Evolutionary conservation across 2,888 invertebrate genomes (phyloP).

Genomic region (Melipona beecheii): DNA sequence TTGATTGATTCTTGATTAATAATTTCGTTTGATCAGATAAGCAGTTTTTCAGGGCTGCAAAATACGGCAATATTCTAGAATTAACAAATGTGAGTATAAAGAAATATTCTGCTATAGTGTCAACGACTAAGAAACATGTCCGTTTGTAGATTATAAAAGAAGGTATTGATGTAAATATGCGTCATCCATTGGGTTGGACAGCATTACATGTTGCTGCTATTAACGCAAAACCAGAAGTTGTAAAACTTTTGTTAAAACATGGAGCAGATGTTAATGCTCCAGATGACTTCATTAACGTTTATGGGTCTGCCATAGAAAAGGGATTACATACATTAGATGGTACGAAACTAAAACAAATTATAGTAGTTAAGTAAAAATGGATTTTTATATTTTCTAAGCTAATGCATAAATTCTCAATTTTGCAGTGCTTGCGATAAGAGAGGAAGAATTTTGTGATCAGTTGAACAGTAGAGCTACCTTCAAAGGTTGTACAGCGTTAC

Average conservation of each 20-base stretch:
- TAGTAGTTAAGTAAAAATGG: not conserved
- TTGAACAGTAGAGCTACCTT: slow-evolving; percentile 91
- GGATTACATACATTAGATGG: slow-evolving; percentile 91
- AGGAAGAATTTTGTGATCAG: slow-evolving; percentile 92
- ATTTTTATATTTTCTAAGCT: slow-evolving; percentile 1
- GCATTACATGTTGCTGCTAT: slow-evolving; percentile 93
- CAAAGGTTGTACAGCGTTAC: slow-evolving; percentile 93
- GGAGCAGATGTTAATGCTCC: slow-evolving; percentile 92
- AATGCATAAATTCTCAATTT: slow-evolving; percentile 29
- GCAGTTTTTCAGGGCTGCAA: slow-evolving; percentile 85
- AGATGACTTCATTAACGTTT: slow-evolving; percentile 91
- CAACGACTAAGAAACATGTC: slow-evolving; percentile 4
- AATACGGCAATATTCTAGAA: slow-evolving; percentile 85
- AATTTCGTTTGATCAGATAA: slow-evolving; percentile 80
- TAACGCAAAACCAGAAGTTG: slow-evolving; percentile 88
- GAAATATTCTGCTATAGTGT: not conserved
- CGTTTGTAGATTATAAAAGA: slow-evolving; percentile 83
- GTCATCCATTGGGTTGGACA: slow-evolving; percentile 94
- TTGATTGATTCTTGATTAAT: not conserved
- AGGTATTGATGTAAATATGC: slow-evolving; percentile 87
- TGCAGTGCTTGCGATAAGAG: slow-evolving; percentile 88
- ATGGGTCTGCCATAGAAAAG: slow-evolving; percentile 87
- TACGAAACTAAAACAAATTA: slow-evolving; percentile 69
- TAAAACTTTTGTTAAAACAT: slow-evolving; percentile 87
- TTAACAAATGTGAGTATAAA: slow-evolving; percentile 83